Conservation (phyloP, 2,113 vertebrate genomes). For the Pitta sordida region DNA sequence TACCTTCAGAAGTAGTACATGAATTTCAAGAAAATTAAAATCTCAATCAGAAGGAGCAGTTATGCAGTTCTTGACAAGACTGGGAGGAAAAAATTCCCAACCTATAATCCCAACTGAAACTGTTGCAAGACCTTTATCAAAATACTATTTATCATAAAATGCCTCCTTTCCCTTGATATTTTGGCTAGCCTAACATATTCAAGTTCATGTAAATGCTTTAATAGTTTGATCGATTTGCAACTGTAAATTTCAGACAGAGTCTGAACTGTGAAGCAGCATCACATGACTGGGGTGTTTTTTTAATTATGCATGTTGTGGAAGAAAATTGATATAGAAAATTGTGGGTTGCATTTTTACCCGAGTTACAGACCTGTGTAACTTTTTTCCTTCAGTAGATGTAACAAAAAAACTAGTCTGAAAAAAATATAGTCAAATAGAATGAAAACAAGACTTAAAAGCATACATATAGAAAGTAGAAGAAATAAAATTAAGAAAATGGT, state of each 20-base stretch:
- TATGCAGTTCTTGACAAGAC: not conserved
- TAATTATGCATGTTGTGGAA: not conserved
- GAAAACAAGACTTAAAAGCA: not conserved
- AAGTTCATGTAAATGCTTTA: not conserved
- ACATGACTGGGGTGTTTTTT: not conserved
- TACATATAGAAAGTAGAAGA: not conserved
- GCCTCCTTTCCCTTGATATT: not conserved
- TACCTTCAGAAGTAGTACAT: not conserved
- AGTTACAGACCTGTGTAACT: not conserved
- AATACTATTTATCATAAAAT: not conserved
- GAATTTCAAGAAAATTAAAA: conserved; percentile 7
- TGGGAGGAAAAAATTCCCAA: not conserved
- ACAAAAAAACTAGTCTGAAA: not conserved
- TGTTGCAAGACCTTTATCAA: not conserved
- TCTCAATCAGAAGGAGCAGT: not conserved
- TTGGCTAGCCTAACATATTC: not conserved
- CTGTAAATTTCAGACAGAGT: not conserved
- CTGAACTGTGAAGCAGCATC: not conserved
- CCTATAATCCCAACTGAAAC: not conserved
- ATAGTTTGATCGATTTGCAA: conserved; percentile 5
- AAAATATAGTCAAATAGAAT: not conserved
- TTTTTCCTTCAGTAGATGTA: not conserved
- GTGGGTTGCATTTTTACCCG: not conserved
- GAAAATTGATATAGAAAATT: not conserved
- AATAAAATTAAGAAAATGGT: not conserved